A percentile compares a stretch with the other conserved stretches of the same genome.
phyloP scores from a whole-genome alignment of 2,113 vertebrate genomes.

The Pygoscelis adeliae region DNA sequence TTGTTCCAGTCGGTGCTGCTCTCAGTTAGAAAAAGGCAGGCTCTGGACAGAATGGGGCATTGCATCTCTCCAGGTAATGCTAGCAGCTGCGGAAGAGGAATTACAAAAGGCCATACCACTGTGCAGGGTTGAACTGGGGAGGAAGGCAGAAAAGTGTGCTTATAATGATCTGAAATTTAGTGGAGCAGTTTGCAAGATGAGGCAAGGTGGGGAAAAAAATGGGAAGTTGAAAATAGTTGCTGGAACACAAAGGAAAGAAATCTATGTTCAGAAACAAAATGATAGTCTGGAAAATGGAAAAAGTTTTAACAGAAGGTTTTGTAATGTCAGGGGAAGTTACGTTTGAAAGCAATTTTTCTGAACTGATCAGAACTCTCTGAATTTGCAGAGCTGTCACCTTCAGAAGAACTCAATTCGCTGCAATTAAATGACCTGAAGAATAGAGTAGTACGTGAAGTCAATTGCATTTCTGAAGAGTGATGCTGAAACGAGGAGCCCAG shows the following conservation, averaged over 20 bases:
- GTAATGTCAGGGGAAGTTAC: background rate
- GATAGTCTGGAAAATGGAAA: conserved; percentile 31
- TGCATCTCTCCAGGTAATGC: background rate
- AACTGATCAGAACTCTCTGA: conserved; percentile 48
- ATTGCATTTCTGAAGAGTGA: background rate
- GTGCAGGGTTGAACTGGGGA: background rate
- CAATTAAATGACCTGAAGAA: conserved; percentile 66
- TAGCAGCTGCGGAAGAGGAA: background rate
- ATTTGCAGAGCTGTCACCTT: conserved; percentile 41
- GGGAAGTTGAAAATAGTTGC: background rate
- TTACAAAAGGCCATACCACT: background rate
- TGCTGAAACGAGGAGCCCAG: conserved; percentile 18
- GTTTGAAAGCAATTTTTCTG: background rate
- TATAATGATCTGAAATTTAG: background rate
- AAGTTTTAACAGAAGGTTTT: conserved; percentile 10
- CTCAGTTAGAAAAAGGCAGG: background rate
- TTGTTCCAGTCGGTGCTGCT: background rate
- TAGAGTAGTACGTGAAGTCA: conserved; percentile 30
- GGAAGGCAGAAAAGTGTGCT: background rate
- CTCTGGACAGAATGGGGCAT: fast-evolving
- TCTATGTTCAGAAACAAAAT: conserved; percentile 22
- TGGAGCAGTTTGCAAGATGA: background rate
- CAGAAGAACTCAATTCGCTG: background rate
- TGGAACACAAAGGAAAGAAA: conserved; percentile 14
- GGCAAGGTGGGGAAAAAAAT: background rate